Percentiles rank a stretch among this genome's conserved stretches.
phyloP scores from a whole-genome alignment of 2,113 vertebrate genomes.

The Labeo rohita region DNA sequence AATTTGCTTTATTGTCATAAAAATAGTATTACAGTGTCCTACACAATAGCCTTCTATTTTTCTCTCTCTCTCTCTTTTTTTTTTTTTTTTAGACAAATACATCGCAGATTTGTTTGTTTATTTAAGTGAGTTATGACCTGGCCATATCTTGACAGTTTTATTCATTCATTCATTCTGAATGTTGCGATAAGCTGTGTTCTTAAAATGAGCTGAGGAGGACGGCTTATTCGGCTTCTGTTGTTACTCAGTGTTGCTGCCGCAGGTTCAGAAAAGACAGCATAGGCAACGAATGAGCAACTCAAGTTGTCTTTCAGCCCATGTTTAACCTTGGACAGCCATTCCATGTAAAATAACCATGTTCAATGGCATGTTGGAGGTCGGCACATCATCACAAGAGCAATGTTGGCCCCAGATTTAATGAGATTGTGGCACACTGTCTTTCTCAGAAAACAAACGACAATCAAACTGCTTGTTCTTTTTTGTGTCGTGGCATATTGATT shows the following conservation, averaged over 20 bases:
- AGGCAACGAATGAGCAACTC: not conserved
- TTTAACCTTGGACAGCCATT: conserved; percentile 18
- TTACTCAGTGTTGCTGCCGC: not conserved
- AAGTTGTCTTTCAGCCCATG: not conserved
- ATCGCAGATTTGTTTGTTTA: not conserved
- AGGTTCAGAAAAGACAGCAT: not conserved
- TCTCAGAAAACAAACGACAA: conserved; percentile 33
- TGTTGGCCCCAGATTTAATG: conserved; percentile 37
- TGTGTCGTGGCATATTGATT: conserved; percentile 55
- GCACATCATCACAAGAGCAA: conserved; percentile 12
- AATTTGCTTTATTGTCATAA: not conserved
- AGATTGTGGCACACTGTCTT: conserved; percentile 40
- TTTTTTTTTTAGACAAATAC: not conserved
- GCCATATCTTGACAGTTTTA: not conserved
- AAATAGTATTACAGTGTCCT: not conserved
- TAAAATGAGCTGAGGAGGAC: not conserved
- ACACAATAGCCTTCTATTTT: not conserved
- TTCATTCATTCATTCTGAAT: not conserved
- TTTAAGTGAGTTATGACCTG: not conserved
- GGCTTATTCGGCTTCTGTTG: not conserved
- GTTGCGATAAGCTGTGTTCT: not conserved
- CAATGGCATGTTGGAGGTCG: conserved; percentile 18
- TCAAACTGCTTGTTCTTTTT: conserved; percentile 30
- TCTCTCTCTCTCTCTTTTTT: not conserved
- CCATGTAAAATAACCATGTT: not conserved